Conservation (phyloP, 2,888 invertebrate species). For the Julus scandinavius region DNA sequence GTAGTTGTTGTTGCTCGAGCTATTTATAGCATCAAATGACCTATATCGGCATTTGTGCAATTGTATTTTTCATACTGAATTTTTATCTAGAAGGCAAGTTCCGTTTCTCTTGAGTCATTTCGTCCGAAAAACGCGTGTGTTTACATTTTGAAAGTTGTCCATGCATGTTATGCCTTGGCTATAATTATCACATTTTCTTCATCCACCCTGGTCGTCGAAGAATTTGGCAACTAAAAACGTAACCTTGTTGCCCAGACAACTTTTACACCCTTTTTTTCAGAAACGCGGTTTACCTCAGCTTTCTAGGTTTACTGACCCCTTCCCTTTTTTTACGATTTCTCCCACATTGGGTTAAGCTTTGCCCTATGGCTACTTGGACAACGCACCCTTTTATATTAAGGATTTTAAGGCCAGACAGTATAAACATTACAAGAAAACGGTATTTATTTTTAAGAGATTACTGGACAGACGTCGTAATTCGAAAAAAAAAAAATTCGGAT, state of each 20-base stretch:
- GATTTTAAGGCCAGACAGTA: not conserved
- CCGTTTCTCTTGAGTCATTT: slow-evolving; percentile 2
- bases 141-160: not conserved
- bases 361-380: not conserved
- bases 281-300: not conserved
- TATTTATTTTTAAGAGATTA: too few species aligned
- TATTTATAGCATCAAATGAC: slow-evolving; percentile 33
- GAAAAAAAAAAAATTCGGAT: too few species aligned
- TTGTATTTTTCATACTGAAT: not conserved
- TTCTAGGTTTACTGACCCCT: not conserved
- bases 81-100: not conserved
- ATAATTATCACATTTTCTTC: not conserved
- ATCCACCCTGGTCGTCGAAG: not conserved
- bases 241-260: slow-evolving; percentile 27
- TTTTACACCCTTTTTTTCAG: not conserved
- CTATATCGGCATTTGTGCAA: not conserved
- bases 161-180: not conserved
- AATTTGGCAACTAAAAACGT: not conserved
- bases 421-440: not conserved
- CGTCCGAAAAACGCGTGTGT: not conserved
- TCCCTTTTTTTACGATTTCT: slow-evolving; percentile 8
- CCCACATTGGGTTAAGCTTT: not conserved
- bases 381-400: not conserved
- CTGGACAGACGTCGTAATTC: too few species aligned
- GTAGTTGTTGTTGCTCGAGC: not conserved